A percentile compares a stretch with the other conserved stretches of the same genome.
phyloP scores from a whole-genome alignment of 2,113 vertebrate genomes.

The Perca fluviatilis region DNA sequence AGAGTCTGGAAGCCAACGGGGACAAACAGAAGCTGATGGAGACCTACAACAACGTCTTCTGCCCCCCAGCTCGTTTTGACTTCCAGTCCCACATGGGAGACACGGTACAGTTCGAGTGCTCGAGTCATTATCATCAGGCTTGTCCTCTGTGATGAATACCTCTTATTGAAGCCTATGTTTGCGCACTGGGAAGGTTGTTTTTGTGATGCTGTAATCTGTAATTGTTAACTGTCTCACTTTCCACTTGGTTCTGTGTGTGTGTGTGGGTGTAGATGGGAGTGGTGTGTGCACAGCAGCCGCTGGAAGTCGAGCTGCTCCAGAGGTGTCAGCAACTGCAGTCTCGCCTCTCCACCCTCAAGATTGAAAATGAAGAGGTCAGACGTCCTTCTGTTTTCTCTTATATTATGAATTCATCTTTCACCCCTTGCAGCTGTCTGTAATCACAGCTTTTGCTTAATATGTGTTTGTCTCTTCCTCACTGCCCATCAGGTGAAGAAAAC shows the following conservation, averaged over 20 bases:
- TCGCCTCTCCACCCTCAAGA: constrained; percentile 94
- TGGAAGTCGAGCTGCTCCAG: constrained; percentile 94
- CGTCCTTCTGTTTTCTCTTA: background rate
- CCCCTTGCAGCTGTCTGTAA: background rate
- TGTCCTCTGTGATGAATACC: background rate
- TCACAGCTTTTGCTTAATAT: background rate
- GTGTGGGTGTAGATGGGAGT: constrained; percentile 88
- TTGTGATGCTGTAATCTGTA: background rate
- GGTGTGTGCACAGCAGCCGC: constrained; percentile 92
- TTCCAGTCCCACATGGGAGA: constrained; percentile 99
- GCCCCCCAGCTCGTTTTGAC: constrained; percentile 96
- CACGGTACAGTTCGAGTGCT: constrained; percentile 81
- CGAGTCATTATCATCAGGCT: background rate
- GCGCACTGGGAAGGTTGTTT: background rate
- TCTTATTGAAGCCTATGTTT: background rate
- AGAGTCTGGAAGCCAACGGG: constrained; percentile 94
- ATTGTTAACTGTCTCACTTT: background rate
- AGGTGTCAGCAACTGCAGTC: constrained; percentile 96
- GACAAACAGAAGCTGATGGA: constrained; percentile 99
- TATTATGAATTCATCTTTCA: background rate
- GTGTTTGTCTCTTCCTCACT: background rate
- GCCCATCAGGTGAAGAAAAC: constrained; percentile 95
- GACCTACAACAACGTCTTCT: constrained; percentile 98
- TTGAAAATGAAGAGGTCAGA: constrained; percentile 97
- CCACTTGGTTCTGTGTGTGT: background rate